These are phyloP conservation scores for Dryas iulia DNA, from an alignment of 1,140 invertebrate genomes.

Conservation along the genomic window DNA sequence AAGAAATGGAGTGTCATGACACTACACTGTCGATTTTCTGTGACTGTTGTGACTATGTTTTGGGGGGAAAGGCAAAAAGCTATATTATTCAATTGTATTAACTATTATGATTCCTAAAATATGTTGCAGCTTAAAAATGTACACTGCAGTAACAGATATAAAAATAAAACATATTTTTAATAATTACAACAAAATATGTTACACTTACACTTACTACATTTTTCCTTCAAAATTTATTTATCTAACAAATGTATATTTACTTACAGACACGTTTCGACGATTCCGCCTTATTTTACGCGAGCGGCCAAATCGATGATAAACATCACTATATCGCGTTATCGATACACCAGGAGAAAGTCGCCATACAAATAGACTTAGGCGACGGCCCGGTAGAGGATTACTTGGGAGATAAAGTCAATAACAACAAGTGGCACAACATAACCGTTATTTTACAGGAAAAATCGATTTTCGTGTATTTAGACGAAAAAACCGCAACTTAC, in stretches of 20 bases:
- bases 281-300: slow-evolving; percentile 92
- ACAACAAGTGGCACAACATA: slow-evolving; percentile 93
- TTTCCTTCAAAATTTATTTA: no score
- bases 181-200: no score
- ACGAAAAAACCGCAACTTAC: slow-evolving; percentile 85
- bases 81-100: no score
- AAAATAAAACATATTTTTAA: no score
- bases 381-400: slow-evolving; percentile 85
- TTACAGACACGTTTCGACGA: slow-evolving; percentile 90
- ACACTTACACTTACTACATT: no score
- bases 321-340: slow-evolving; percentile 92
- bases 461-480: slow-evolving; percentile 86
- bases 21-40: no score
- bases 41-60: no score
- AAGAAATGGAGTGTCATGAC: no score
- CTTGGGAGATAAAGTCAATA: slow-evolving; percentile 85
- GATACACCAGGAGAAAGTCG: slow-evolving; percentile 88
- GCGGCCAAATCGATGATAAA: slow-evolving; percentile 89
- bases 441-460: slow-evolving; percentile 91
- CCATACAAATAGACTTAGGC: slow-evolving; percentile 92
- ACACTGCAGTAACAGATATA: no score
- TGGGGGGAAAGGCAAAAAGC: no score
- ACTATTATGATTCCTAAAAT: no score
- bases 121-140: no score
- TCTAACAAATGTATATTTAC: background rate